Evolutionary conservation across 2,113 vertebrate species (phyloP).

Genomic region (Pampusana beccarii): DNA sequence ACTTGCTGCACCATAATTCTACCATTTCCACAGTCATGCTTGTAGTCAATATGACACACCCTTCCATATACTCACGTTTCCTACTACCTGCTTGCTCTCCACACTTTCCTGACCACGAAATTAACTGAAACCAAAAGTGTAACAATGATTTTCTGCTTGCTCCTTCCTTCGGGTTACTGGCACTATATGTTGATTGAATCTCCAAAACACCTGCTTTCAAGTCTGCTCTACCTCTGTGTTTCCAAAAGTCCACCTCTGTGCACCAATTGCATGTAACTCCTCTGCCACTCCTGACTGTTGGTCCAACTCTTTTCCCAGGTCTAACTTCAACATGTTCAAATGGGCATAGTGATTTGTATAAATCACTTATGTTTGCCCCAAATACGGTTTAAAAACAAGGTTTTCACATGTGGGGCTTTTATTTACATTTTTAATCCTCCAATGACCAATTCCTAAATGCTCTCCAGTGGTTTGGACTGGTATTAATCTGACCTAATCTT

Average conservation of each 20-base stretch:
- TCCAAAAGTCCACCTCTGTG: background rate
- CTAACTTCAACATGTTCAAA: background rate
- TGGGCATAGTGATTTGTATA: background rate
- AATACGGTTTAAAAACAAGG: background rate
- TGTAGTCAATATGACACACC: background rate
- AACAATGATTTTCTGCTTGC: background rate
- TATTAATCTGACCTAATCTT: background rate
- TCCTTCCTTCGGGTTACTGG: background rate
- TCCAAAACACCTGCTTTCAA: background rate
- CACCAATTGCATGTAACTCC: background rate
- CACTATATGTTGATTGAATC: background rate
- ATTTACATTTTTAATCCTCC: background rate
- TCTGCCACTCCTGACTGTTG: background rate
- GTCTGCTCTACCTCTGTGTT: background rate
- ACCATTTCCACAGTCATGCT: background rate
- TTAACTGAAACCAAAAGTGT: background rate
- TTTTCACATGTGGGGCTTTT: background rate
- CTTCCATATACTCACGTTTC: background rate
- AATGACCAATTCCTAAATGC: background rate
- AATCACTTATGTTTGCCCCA: background rate
- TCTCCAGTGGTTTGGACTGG: background rate
- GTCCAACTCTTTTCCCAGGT: background rate
- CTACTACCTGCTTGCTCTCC: background rate
- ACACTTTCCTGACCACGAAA: background rate
- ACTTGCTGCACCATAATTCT: background rate